Percentiles rank a stretch among this genome's conserved stretches.
phyloP scores from a whole-genome alignment of 2,113 vertebrate genomes.

The Pontoporia blainvillei region DNA sequence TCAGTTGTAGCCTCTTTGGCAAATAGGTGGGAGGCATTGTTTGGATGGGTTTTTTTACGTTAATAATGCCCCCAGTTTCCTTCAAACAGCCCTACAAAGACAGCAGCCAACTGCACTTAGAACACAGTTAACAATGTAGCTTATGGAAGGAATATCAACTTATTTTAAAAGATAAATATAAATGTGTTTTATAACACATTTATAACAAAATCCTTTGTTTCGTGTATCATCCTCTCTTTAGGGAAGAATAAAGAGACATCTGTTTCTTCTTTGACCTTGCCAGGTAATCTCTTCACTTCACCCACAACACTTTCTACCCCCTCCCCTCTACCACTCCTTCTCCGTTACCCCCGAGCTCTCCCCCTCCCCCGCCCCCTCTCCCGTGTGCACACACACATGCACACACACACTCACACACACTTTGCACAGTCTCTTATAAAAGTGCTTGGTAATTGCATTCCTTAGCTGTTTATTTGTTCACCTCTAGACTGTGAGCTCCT shows the following conservation, averaged over 20 bases:
- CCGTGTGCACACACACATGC: fast-evolving
- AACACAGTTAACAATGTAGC: background rate
- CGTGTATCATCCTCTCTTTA: background rate
- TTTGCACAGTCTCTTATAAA: background rate
- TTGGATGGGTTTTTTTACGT: background rate
- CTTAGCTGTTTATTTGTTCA: background rate
- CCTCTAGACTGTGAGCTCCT: background rate
- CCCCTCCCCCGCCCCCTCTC: too few species aligned
- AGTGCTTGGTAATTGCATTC: background rate
- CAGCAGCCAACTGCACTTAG: background rate
- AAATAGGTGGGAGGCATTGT: background rate
- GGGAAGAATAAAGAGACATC: background rate
- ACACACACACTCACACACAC: too few species aligned
- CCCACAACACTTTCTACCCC: background rate
- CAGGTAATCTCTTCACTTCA: background rate
- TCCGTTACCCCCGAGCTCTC: background rate
- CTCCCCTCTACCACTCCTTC: background rate
- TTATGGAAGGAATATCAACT: background rate
- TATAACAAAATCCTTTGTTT: background rate
- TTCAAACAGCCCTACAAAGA: background rate
- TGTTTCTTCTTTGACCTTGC: background rate
- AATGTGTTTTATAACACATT: background rate
- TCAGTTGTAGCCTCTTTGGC: background rate
- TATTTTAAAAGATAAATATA: background rate
- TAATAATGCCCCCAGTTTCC: background rate